Percentiles rank a stretch among this genome's conserved stretches.
Conservation (phyloP, 1,140 invertebrate species). For the Whitmania pigra region DNA sequence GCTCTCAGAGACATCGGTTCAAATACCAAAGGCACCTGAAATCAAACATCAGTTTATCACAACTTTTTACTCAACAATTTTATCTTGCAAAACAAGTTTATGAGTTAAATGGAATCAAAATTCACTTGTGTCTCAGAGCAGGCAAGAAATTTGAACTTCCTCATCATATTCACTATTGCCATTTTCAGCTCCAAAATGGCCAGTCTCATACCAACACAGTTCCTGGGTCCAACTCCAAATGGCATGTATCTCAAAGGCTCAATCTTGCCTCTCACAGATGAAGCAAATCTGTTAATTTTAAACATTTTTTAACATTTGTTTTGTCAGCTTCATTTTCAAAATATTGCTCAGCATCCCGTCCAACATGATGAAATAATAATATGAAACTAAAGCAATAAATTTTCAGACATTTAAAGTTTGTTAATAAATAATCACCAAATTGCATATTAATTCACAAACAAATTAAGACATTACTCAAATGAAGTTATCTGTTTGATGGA, state of each 20-base stretch:
- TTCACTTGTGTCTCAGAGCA: conserved; percentile 26
- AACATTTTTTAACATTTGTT: not conserved
- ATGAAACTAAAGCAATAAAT: not conserved
- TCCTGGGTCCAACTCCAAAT: conserved; percentile 48
- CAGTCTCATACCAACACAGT: conserved; percentile 52
- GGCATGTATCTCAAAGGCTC: conserved; percentile 41
- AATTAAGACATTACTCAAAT: no score
- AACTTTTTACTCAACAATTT: not conserved
- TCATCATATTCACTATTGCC: conserved; percentile 40
- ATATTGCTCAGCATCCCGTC: no score
- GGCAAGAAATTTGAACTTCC: conserved; percentile 29
- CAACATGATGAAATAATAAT: not conserved
- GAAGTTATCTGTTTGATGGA: no score
- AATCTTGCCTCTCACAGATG: conserved; percentile 27
- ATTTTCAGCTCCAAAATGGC: conserved; percentile 56
- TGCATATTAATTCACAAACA: no score
- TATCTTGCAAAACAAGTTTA: no score
- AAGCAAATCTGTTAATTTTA: conserved; percentile 22
- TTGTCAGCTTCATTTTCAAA: no score
- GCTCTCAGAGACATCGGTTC: no score
- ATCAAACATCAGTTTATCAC: no score
- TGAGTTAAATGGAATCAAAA: not conserved
- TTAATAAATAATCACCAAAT: no score
- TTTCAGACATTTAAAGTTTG: not conserved
- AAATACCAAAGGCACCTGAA: no score